Base-by-base conservation (phyloP, 1,140 invertebrate species). In the Bradynema listronoti region DNA sequence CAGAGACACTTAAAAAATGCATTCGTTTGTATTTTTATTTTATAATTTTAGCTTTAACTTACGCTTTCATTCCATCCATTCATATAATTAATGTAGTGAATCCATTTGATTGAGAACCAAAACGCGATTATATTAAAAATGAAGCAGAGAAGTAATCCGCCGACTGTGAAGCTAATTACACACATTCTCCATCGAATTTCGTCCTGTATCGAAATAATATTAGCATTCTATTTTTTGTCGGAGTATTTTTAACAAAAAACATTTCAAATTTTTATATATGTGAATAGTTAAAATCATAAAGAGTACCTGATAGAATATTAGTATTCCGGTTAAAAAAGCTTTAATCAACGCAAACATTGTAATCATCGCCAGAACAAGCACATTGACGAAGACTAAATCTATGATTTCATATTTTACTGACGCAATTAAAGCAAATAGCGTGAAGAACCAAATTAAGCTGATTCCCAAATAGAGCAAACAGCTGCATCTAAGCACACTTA, bases 51-150 rank as follows among this genome's bases (percentile, higher is more conserved):
- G 32, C 25, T 19, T 19, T n/a, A 6, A 42, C 65, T 68, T 56
- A 76, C 72, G 56, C 45, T 61, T 33, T 78, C 58, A 22, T 67
- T 57, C 22, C 51, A 33, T 3, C 66, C 62, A 51, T 71, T 70
- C 69, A 77, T 78, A 47, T 75, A 78, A 39, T 63, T 59, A 49
- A 75, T 76, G 61, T 75, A 75, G 11, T 68, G 75, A 43, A 61
- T 72, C 73, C 76, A 78, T 24, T 65, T 64, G 9, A 77, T 59
- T 25, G 66, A 55, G 22, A 75, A 63, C 9, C 33, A 25, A 6
- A 78, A 36, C 29, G 69, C 66, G 14, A 68, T 27, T 1, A 62
- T 9, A 19, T 56, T 50, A 34, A 74, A 63, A 14, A 71, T 58
- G 27, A 72, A 72, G 39, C 65, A 58, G 4, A 75, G 46, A 16